A percentile compares a stretch with the other conserved stretches of the same genome.
Conservation (phyloP, 2,113 vertebrate genomes). For the Tinamus guttatus region DNA sequence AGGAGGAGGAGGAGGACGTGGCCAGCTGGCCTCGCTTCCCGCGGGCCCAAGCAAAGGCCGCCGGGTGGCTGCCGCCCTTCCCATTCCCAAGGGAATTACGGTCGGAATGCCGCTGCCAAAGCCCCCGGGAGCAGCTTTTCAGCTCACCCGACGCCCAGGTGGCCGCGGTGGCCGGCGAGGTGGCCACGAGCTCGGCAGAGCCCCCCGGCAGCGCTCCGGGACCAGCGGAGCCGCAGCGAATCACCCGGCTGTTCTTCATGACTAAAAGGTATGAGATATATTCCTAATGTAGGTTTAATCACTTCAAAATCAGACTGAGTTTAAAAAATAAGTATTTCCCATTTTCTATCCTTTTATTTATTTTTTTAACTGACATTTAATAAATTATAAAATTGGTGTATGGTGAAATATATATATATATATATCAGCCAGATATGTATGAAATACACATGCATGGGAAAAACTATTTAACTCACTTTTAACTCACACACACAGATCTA, state of each 20-base stretch:
- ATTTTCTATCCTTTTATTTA: slow-evolving; percentile 70
- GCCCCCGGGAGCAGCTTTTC: not conserved
- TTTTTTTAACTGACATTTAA: slow-evolving; percentile 75
- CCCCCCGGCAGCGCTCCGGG: too few relatives aligned
- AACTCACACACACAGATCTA: slow-evolving; percentile 78
- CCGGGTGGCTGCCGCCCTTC: not conserved
- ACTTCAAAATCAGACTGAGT: slow-evolving; percentile 69
- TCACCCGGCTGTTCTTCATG: not conserved
- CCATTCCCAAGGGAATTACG: not conserved
- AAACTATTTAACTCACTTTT: slow-evolving; percentile 78
- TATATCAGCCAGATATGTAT: slow-evolving; percentile 78
- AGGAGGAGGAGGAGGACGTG: not conserved
- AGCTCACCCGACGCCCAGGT: not conserved
- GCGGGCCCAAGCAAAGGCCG: not conserved
- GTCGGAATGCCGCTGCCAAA: not conserved
- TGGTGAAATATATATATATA: slow-evolving; percentile 66
- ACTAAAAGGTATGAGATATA: slow-evolving; percentile 19
- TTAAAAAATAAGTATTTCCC: slow-evolving; percentile 75
- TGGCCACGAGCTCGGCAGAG: too few relatives aligned
- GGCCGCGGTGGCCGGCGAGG: too few relatives aligned
- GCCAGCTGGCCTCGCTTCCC: not conserved
- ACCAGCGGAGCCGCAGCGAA: too few relatives aligned
- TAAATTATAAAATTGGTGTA: slow-evolving; percentile 79
- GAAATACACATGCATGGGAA: slow-evolving; percentile 79
- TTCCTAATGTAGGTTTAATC: slow-evolving; percentile 35